Conservation (phyloP, 1,140 invertebrate species). For the Drosophila sp. region DNA sequence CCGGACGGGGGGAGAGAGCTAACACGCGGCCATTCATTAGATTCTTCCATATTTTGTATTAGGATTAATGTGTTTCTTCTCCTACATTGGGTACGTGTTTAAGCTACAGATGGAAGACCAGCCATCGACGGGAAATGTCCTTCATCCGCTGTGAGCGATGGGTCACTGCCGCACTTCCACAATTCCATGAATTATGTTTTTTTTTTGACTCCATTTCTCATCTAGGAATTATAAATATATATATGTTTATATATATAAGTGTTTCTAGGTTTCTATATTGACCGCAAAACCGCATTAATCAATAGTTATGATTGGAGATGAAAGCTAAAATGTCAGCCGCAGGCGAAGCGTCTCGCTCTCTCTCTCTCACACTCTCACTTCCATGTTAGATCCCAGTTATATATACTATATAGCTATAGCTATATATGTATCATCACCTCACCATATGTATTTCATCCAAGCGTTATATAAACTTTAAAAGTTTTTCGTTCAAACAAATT, state of each 20-base stretch:
- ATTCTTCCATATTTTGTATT: slow-evolving; percentile 3
- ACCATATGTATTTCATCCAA: slow-evolving; percentile 15
- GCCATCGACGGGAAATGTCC: background rate
- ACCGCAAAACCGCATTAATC: slow-evolving; percentile 12
- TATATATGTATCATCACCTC: background rate
- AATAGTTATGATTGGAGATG: slow-evolving; percentile 1
- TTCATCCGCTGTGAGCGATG: background rate
- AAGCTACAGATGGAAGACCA: background rate
- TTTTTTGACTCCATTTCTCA: background rate
- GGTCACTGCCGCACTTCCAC: slow-evolving; percentile 4
- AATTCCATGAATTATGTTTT: background rate
- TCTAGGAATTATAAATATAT: background rate
- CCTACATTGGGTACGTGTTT: background rate
- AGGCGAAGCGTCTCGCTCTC: slow-evolving; percentile 1
- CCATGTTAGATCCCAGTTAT: slow-evolving; percentile 22
- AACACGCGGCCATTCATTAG: background rate
- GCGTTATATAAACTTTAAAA: slow-evolving; percentile 52
- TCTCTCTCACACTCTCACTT: slow-evolving; percentile 7
- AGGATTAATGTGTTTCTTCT: background rate
- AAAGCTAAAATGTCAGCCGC: background rate
- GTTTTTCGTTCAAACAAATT: slow-evolving; percentile 21
- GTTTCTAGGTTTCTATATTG: slow-evolving; percentile 5
- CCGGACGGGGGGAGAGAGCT: background rate
- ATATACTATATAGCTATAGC: background rate
- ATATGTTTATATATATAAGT: slow-evolving; percentile 4